phyloP scores from a whole-genome alignment of 2,797 vertebrate genomes.

The Amazonetta brasiliensis region DNA sequence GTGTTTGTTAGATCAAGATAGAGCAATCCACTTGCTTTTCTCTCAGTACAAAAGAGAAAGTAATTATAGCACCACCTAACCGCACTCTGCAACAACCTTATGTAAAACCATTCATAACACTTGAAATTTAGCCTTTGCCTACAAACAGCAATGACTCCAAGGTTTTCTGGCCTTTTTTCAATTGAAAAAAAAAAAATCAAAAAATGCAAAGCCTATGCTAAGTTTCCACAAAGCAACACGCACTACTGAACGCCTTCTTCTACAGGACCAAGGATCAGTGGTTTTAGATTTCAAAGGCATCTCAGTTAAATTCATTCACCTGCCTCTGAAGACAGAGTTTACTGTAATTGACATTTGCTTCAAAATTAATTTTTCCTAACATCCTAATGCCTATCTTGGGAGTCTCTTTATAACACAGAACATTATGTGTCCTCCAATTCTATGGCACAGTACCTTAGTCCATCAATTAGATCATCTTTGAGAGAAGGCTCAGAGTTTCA shows the following conservation, averaged over 20 bases:
- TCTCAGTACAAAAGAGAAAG: background rate
- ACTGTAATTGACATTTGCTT: rapidly evolving
- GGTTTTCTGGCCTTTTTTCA: too few relatives aligned
- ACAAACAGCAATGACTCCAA: background rate
- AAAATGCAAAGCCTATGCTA: background rate
- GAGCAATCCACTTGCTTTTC: background rate
- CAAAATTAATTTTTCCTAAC: background rate
- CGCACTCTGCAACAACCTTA: background rate
- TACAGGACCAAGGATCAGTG: background rate
- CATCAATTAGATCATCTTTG: background rate
- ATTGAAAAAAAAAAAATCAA: too few relatives aligned
- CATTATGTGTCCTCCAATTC: background rate
- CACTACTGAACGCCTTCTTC: background rate
- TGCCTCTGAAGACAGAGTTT: background rate
- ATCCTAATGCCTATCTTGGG: background rate
- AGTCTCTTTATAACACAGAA: background rate
- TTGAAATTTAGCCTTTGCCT: background rate
- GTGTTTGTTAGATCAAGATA: background rate
- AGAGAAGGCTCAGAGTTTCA: background rate
- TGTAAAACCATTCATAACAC: background rate
- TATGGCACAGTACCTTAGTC: rapidly evolving
- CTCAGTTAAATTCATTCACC: background rate
- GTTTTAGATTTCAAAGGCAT: background rate
- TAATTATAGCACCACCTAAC: background rate
- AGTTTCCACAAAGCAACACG: background rate